phyloP scores from a whole-genome alignment of 1,140 invertebrate genomes.

The Formica selysi region DNA sequence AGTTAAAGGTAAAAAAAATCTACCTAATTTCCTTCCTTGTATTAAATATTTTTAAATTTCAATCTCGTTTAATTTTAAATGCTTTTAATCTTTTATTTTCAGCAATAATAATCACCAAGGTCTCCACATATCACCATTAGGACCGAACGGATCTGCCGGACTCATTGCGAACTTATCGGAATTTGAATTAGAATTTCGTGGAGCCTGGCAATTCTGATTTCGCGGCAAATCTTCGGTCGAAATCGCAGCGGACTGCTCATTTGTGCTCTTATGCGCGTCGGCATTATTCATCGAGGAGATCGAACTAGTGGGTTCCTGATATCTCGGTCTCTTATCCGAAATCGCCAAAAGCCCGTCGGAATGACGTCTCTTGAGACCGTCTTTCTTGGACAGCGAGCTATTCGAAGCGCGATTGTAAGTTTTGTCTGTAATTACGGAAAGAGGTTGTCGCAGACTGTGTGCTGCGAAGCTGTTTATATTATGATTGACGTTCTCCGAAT shows the following conservation, averaged over 20 bases:
- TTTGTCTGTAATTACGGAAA: slow-evolving; percentile 84
- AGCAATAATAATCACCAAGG: slow-evolving; percentile 82
- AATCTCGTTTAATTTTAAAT: neutral
- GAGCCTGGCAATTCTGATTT: slow-evolving; percentile 73
- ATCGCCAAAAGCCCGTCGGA: slow-evolving; percentile 82
- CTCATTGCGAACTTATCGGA: slow-evolving; percentile 75
- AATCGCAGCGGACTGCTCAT: slow-evolving; percentile 71
- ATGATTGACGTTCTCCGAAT: slow-evolving; percentile 14
- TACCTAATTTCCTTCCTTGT: neutral
- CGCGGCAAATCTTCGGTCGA: slow-evolving; percentile 75
- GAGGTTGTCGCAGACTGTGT: slow-evolving; percentile 79
- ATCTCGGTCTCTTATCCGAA: slow-evolving; percentile 82
- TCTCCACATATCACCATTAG: slow-evolving; percentile 86
- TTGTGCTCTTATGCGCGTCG: slow-evolving; percentile 64
- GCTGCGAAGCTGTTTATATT: slow-evolving; percentile 28
- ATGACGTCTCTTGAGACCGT: slow-evolving; percentile 77
- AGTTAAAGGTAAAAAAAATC: neutral
- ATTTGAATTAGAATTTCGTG: slow-evolving; percentile 77
- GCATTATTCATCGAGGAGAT: slow-evolving; percentile 57
- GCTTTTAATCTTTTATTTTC: slow-evolving; percentile 8
- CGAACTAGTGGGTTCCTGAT: slow-evolving; percentile 79
- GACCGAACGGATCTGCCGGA: slow-evolving; percentile 77
- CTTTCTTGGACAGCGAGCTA: slow-evolving; percentile 65
- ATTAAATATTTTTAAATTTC: neutral
- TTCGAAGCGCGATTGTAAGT: slow-evolving; percentile 77